Evolutionary conservation across 2,888 invertebrate genomes (phyloP).

Genomic region (Ceratothoa steindachneri): DNA sequence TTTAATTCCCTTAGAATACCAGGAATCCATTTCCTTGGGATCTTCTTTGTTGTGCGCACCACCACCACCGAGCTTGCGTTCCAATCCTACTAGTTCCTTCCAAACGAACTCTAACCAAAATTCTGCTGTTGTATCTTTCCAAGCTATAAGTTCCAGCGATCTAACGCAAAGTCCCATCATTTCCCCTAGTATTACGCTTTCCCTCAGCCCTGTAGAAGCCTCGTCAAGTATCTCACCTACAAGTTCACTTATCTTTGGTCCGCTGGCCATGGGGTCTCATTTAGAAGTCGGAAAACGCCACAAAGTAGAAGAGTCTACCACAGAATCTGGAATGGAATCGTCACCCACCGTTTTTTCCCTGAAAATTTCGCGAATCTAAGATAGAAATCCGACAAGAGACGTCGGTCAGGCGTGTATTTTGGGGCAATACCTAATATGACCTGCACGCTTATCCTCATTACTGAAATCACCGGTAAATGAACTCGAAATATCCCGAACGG

Average conservation of each 20-base stretch:
- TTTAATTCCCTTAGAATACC: background rate
- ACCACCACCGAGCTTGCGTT: background rate
- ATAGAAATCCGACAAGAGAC: no score
- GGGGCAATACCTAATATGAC: no score
- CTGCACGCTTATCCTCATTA: no score
- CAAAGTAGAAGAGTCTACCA: background rate
- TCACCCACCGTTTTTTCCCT: background rate
- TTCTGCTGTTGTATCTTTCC: background rate
- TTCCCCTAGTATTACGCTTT: slow-evolving; percentile 1
- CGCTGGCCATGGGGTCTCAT: background rate
- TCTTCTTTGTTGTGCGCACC: background rate
- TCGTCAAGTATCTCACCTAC: slow-evolving; percentile 2
- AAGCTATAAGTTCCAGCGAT: background rate
- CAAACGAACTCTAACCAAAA: background rate
- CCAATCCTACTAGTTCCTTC: background rate
- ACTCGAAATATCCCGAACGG: no score
- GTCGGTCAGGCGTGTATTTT: no score
- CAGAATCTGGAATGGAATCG: background rate
- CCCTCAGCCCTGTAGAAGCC: background rate
- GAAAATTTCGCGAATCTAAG: background rate
- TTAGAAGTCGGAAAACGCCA: background rate
- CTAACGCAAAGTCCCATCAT: background rate
- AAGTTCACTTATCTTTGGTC: slow-evolving; percentile 4
- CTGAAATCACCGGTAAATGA: no score
- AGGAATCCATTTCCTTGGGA: background rate